phyloP scores from a whole-genome alignment of 2,888 invertebrate species.

The Cybosia mesomella region DNA sequence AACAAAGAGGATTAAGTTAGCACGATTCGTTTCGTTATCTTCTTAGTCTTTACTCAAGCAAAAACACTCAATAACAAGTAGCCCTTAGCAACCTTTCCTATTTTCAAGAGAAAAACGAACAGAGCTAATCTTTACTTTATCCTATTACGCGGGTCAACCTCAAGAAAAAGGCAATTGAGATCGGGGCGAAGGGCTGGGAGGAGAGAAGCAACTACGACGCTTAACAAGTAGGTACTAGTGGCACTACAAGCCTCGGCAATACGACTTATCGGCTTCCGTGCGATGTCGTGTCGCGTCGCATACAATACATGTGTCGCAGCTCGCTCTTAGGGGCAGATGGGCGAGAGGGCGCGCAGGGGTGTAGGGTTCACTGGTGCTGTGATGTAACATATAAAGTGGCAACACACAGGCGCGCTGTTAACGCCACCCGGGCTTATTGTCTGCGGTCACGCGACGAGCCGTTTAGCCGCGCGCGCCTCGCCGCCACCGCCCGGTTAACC shows the following conservation, averaged over 20 bases:
- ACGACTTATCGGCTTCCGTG: slow-evolving; percentile 71
- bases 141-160: slow-evolving; percentile 80
- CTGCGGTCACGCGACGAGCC: slow-evolving; percentile 87
- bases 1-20: slow-evolving; percentile 19
- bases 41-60: slow-evolving; percentile 34
- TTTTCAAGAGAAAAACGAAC: slow-evolving; percentile 75
- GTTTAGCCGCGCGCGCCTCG: slow-evolving; percentile 85
- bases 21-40: slow-evolving; percentile 21
- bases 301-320: slow-evolving; percentile 50
- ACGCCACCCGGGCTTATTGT: slow-evolving; percentile 86
- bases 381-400: slow-evolving; percentile 86
- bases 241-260: slow-evolving; percentile 73
- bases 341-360: slow-evolving; percentile 44
- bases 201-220: slow-evolving; percentile 56
- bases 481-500: slow-evolving; percentile 85
- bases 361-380: slow-evolving; percentile 50
- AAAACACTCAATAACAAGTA: slow-evolving; percentile 59
- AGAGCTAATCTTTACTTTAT: slow-evolving; percentile 83
- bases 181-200: slow-evolving; percentile 63
- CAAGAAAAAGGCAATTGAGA: slow-evolving; percentile 83
- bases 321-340: slow-evolving; percentile 31
- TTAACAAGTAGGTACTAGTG: slow-evolving; percentile 72
- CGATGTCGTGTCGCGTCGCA: slow-evolving; percentile 44
- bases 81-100: slow-evolving; percentile 67
- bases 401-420: slow-evolving; percentile 87